Evolutionary conservation across 2,113 vertebrate species (phyloP), one percentile per base, ranked within the genome.

Genomic region (Aramus guarauna): DNA sequence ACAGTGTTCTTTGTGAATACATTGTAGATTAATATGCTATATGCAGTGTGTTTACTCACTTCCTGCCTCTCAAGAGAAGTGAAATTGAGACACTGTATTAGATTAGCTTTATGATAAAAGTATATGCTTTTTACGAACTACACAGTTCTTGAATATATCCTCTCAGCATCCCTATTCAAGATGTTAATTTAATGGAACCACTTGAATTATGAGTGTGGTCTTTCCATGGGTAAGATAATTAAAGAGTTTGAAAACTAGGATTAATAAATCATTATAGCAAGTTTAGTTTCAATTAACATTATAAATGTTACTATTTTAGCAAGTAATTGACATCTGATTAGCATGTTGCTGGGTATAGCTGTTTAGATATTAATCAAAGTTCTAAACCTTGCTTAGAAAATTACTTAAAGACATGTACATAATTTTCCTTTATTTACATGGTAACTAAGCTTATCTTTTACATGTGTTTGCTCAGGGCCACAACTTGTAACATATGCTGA

Each of bases 201-300:
- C 90, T 97, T 92, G 76, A 97, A 94, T 85, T 66, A 59, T 43
- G 60, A 97, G 43, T 79, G 60, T 63, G 72, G 63, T 64, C 92
- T 97, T 97, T 95, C 80, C 52, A 89, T 6, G 30, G 67, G 43
- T 68, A 47, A 23, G 94, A 76, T 95, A 97, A 98, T 98, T 97
- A 97, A 93, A 48, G 85, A 96, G 85, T 96, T 98, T 98, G 93
- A 93, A 98, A 98, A 97, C 80, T 74, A 87, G 39, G 94, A 97
- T 96, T 97, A 97, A 97, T 95, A 98, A 97, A 97, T 97, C 90
- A 97, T 98, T 93, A 96, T 37, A 95, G 55, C 41, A 95, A 97
- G 77, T 97, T 98, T 97, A 91, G 73, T 78, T 96, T 96, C 95
- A 98, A 97, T 98, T 98, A 98, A 59, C 66, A 76, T 93, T 95